phyloP scores from a whole-genome alignment of 37 sponge, comb jelly and placozoan genomes.

The Eunapius fragilis region DNA sequence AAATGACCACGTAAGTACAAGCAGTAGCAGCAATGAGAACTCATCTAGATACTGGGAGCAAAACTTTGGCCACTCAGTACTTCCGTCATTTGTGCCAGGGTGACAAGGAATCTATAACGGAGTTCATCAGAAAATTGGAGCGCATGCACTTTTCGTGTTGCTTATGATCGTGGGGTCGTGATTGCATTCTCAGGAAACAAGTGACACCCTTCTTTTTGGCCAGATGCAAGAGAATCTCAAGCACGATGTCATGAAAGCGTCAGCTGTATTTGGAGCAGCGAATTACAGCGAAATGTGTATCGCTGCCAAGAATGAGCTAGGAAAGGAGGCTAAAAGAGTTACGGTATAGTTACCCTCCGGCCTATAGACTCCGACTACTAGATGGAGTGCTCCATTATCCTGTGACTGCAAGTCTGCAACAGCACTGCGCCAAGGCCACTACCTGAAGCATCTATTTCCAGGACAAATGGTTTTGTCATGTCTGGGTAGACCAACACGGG shows the following conservation, averaged over 20 bases:
- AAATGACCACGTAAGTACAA: background rate
- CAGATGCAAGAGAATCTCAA: background rate
- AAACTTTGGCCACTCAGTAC: conserved; percentile 16
- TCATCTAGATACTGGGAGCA: conserved; percentile 6
- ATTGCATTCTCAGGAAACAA: background rate
- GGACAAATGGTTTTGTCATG: too few relatives aligned
- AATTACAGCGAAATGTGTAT: background rate
- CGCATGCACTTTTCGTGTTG: background rate
- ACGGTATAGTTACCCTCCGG: too few relatives aligned
- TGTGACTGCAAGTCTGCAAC: too few relatives aligned
- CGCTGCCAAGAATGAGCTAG: background rate
- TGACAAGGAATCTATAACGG: conserved; percentile 5
- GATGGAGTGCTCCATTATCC: too few relatives aligned
- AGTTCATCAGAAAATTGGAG: conserved; percentile 9
- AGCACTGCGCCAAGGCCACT: too few relatives aligned
- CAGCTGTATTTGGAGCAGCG: background rate
- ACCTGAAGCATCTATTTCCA: too few relatives aligned
- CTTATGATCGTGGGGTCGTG: background rate
- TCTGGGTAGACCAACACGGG: too few relatives aligned
- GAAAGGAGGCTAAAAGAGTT: background rate
- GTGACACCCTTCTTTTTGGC: background rate
- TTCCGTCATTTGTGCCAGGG: conserved; percentile 17
- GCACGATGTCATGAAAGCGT: background rate
- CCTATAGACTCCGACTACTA: too few relatives aligned
- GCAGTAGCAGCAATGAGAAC: conserved; percentile 8